These are phyloP conservation scores for Neocrepidodera transversa DNA, from an alignment of 2,888 invertebrate genomes.

Conservation along the genomic window DNA sequence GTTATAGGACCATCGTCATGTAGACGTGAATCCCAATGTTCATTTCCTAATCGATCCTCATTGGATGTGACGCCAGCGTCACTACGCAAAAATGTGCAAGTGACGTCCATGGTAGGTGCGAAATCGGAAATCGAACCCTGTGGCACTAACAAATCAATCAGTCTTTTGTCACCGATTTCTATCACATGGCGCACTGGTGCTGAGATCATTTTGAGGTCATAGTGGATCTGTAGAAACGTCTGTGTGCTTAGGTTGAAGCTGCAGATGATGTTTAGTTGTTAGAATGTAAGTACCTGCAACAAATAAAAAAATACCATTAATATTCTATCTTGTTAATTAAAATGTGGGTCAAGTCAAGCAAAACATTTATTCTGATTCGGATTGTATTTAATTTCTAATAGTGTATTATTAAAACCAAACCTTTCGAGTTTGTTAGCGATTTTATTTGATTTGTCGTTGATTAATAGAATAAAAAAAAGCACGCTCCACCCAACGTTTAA, in stretches of 20 bases:
- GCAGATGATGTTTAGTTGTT: conserved; percentile 21
- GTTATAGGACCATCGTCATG: conserved; percentile 21
- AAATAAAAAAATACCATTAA: conserved; percentile 29
- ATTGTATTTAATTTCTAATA: too few relatives aligned
- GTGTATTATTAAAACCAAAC: conserved; percentile 10
- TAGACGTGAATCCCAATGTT: too few relatives aligned
- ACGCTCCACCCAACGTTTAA: conserved; percentile 29
- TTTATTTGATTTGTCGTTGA: conserved; percentile 27
- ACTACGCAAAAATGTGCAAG: conserved; percentile 12
- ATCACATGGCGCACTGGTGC: conserved; percentile 21
- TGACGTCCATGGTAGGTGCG: conserved; percentile 25
- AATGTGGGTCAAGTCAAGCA: too few relatives aligned
- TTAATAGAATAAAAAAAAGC: conserved; percentile 26
- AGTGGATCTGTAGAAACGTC: conserved; percentile 7
- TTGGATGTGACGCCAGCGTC: conserved; percentile 18
- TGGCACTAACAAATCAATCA: conserved; percentile 25
- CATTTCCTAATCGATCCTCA: conserved; percentile 26
- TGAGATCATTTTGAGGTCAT: conserved; percentile 33
- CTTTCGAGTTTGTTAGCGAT: conserved; percentile 14
- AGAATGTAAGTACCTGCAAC: conserved; percentile 30
- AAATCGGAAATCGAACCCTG: conserved; percentile 6
- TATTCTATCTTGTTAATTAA: too few relatives aligned
- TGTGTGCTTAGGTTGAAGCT: background rate
- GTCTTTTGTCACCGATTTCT: conserved; percentile 18
- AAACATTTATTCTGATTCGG: too few relatives aligned